Evolutionary conservation across 1,140 invertebrate species (phyloP).

Genomic region (Euglossa dilemma): DNA sequence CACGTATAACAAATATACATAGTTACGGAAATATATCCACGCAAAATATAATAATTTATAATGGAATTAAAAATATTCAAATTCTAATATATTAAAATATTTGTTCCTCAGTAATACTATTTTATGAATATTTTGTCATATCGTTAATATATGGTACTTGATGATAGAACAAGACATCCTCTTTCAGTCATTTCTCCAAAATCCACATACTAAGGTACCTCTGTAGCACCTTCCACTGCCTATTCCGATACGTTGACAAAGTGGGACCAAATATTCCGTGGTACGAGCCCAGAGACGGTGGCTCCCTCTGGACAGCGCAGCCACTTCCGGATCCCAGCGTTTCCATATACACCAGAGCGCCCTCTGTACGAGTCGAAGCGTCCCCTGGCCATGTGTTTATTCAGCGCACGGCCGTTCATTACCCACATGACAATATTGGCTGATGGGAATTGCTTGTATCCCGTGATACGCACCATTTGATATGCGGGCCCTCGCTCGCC

Average conservation of each 20-base stretch:
- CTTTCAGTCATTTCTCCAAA: no score
- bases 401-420: constrained; percentile 80
- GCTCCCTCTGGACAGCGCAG: background rate
- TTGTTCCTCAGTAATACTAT: no score
- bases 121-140: no score
- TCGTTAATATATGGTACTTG: no score
- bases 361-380: constrained; percentile 50
- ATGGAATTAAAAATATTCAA: no score
- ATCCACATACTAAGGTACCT: no score
- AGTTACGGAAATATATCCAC: no score
- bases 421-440: constrained; percentile 82
- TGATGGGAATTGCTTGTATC: constrained; percentile 81
- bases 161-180: no score
- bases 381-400: constrained; percentile 77
- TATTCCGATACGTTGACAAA: background rate
- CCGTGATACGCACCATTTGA: constrained; percentile 80
- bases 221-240: background rate
- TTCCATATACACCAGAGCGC: constrained; percentile 60
- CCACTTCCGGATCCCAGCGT: constrained; percentile 45
- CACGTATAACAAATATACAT: no score
- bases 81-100: no score
- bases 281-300: background rate
- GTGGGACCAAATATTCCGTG: background rate
- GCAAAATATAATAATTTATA: no score
- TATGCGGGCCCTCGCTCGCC: constrained; percentile 73